These are phyloP conservation scores for Elaeidobius kamerunicus DNA, from an alignment of 2,888 invertebrate species.

Conservation along the genomic window DNA sequence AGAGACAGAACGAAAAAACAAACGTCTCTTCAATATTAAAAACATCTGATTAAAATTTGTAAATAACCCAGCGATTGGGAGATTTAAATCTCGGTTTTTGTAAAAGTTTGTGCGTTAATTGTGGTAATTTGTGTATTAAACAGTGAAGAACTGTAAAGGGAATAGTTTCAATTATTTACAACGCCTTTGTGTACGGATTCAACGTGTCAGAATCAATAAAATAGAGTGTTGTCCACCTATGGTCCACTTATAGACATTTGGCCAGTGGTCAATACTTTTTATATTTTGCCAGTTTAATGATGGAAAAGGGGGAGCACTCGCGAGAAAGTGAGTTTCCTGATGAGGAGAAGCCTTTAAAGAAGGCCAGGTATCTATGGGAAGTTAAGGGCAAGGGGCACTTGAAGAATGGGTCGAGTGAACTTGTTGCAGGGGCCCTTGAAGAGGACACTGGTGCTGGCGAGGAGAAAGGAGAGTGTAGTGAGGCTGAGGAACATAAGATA, in stretches of 20 bases:
- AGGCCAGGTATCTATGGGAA: constrained; percentile 66
- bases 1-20: constrained; percentile 23
- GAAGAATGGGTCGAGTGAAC: constrained; percentile 39
- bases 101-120: not conserved
- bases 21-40: constrained; percentile 31
- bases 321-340: constrained; percentile 49
- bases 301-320: constrained; percentile 18
- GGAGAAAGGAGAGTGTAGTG: not conserved
- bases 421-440: constrained; percentile 1
- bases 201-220: constrained; percentile 29
- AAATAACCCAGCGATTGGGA: constrained; percentile 21
- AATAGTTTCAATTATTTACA: constrained; percentile 1
- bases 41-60: constrained; percentile 38
- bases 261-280: constrained; percentile 25
- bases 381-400: constrained; percentile 63
- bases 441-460: constrained; percentile 1
- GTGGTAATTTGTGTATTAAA: not conserved
- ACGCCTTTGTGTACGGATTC: constrained; percentile 16
- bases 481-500: too few species aligned
- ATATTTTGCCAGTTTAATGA: constrained; percentile 7
- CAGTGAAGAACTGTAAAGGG: not conserved
- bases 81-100: constrained; percentile 15
- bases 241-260: constrained; percentile 23
- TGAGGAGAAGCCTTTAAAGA: constrained; percentile 60
- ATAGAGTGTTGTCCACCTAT: constrained; percentile 25